These are phyloP conservation scores for Sciaenops ocellatus DNA, from an alignment of 2,797 vertebrate genomes.

Conservation along the genomic window DNA sequence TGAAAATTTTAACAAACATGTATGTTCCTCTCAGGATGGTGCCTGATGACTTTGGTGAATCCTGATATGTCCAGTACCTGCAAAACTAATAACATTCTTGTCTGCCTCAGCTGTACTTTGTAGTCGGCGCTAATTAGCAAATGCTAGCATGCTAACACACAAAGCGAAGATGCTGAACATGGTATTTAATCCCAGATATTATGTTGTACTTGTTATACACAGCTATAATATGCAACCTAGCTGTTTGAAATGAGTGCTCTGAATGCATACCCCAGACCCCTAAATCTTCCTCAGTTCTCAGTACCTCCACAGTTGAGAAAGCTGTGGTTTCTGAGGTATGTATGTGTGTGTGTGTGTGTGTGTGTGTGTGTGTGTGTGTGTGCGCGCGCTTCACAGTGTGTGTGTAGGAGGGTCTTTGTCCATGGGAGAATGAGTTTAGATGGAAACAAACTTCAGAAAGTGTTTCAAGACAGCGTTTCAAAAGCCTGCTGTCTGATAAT, in stretches of 20 bases:
- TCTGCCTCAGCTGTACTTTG: not conserved
- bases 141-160: not conserved
- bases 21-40: not conserved
- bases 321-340: conserved; percentile 61
- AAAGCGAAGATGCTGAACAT: not conserved
- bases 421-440: conserved; percentile 72
- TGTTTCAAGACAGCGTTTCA: conserved; percentile 71
- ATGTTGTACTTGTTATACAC: conserved; percentile 9
- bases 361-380: conserved; percentile 44
- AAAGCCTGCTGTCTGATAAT: conserved; percentile 68
- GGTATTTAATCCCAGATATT: not conserved
- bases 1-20: not conserved
- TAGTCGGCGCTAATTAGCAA: not conserved
- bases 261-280: conserved; percentile 16
- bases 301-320: conserved; percentile 41
- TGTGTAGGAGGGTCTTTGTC: conserved; percentile 60
- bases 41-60: not conserved
- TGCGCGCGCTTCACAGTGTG: conserved; percentile 37
- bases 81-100: not conserved
- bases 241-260: conserved; percentile 9
- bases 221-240: not conserved
- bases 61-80: not conserved
- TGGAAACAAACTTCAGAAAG: conserved; percentile 78
- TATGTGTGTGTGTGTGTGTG: conserved; percentile 38
- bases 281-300: conserved; percentile 48